Evolutionary conservation across 2,113 vertebrate genomes (phyloP), one percentile per base, ranked within the genome.

Genomic region (Zosterops borbonicus): DNA sequence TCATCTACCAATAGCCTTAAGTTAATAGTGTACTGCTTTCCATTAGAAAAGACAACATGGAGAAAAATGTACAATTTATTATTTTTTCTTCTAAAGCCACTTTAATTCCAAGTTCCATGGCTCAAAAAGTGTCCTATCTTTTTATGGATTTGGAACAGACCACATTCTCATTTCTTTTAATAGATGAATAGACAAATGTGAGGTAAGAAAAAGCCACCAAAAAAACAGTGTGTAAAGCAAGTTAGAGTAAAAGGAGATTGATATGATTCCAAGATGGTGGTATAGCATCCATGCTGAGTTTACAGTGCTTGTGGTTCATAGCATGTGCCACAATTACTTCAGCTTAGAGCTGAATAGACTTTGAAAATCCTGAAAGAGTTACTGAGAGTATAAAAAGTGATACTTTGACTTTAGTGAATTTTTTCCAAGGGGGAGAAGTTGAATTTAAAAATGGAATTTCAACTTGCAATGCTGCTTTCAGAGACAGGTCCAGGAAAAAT

Each of bases 301-400:
- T 95, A 95, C 93, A 93, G 81, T 17, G 85, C 59, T 87, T 91
- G 53, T 87, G 90, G 81, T 94, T 97, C 95, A 91, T 82, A 87
- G 60, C 58, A 91, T 70, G 62, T 80, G 86, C 68, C 71, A 71
- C 83, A 95, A 95, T 95, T 95, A 94, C 78, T 94, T 91, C 93
- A 95, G 86, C 62, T 94, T 95, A 96, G 85, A 83, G 39, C 41
- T 87, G 91, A 95, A 95, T 33, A 90, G 87, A 86, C 86, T 94
- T 90, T 83, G 89, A 96, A 94, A 96, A 92, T 91, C 74, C 75
- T 94, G 75, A 83, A 95, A 94, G 90, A 80, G 58, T 94, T 94
- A 92, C 70, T 77, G 46, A 87, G 55, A 52, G 75, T 73, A 83
- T 92, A 94, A 90, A 90, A 95, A 90, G 62, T 44, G 63, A 89